These are phyloP conservation scores for Tichodroma muraria DNA, from an alignment of 2,113 vertebrate genomes.

Conservation along the genomic window DNA sequence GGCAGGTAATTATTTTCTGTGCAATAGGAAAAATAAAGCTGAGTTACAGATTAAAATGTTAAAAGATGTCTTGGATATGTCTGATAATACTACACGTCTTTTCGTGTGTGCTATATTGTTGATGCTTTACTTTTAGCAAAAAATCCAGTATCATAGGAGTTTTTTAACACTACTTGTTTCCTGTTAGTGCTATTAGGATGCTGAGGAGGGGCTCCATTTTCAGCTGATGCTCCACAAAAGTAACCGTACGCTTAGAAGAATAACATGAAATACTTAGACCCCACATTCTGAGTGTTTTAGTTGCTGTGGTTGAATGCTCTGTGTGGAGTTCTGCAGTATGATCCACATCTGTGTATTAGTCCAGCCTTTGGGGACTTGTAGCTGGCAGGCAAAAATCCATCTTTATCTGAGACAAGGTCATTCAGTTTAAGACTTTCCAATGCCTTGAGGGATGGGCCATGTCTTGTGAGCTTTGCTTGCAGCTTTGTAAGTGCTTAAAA, in stretches of 20 bases:
- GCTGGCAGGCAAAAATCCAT: background rate
- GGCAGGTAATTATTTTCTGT: constrained; percentile 80
- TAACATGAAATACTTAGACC: background rate
- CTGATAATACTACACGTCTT: background rate
- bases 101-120: background rate
- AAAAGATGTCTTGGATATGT: background rate
- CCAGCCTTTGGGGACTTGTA: background rate
- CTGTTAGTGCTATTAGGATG: background rate
- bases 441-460: background rate
- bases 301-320: background rate
- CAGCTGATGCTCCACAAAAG: background rate
- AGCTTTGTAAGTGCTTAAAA: background rate
- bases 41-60: background rate
- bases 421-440: background rate
- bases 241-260: background rate
- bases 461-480: background rate
- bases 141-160: background rate
- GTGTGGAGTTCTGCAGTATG: background rate
- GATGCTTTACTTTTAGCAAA: background rate
- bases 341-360: background rate
- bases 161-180: background rate
- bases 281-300: background rate
- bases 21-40: background rate
- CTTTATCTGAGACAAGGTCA: background rate
- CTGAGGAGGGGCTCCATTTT: background rate